Evolutionary conservation across 2,888 invertebrate species (phyloP), one percentile per base, ranked within the genome.

Genomic region (Chrysodeixis includens): DNA sequence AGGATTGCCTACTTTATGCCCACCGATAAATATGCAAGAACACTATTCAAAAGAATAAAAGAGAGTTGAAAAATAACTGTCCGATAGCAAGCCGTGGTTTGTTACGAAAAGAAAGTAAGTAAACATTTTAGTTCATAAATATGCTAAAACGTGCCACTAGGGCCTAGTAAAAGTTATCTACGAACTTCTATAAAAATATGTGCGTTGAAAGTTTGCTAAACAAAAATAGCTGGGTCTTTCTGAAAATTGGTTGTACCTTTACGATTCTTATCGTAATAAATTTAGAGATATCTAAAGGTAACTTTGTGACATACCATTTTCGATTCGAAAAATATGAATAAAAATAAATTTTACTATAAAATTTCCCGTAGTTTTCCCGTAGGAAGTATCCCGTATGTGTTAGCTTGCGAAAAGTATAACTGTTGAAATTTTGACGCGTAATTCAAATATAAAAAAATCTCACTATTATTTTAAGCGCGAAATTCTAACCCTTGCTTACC

Each of bases 141-240:
- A 49, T 49, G 46, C 46, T 49, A 49, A 20, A 10, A 49, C 20
- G 46, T 49, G 46, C 35, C 20, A 55, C n/a, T 44, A 22, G 30
- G 16, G 51, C 22, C 62, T 64, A 62, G 8, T 49, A 49, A 49
- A 49, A 49, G 46, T 49, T 49, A 49, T 49, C 46, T 49, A 49
- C 9, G 18, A 49, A 49, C 46, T 49, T 49, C 20, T 49, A 49
- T 49, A 49, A 49, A 20, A 49, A 49, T 49, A 20, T 49, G 46
- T 49, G 46, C 46, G 46, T 49, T 20, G 9, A 18, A 49, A 49
- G 18, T 16, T 40, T 40, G n/a, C 9, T 0, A 20, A 20, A 18
- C 18, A 49, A 49, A 18, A 49, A 18, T 9, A 49, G 46, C 46
- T 18, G 18, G 20, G 18, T 9, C 18, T 20, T 49, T 49, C 1